Conservation (phyloP, 1,140 invertebrate species). For the Brachionus manjavacas region DNA sequence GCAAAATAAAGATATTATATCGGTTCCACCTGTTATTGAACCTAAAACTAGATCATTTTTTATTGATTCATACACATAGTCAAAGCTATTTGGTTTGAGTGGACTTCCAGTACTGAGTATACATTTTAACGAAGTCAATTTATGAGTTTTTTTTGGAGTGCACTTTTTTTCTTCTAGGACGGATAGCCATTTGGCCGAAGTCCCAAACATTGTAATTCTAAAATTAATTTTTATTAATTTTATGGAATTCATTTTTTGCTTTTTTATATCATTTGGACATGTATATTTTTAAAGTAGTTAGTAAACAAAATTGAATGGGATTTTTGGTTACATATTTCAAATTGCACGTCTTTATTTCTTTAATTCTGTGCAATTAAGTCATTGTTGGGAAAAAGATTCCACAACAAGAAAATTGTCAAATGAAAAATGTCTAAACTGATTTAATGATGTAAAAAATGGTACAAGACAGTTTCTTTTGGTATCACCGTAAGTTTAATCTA, state of each 20-base stretch:
- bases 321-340: too few species aligned
- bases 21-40: conserved; percentile 64
- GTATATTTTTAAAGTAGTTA: not conserved
- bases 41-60: conserved; percentile 61
- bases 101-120: conserved; percentile 64
- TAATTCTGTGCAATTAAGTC: too few species aligned
- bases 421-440: too few species aligned
- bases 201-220: conserved; percentile 63
- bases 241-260: not conserved
- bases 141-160: conserved; percentile 55
- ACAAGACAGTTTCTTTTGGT: too few species aligned
- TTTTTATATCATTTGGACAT: too few species aligned
- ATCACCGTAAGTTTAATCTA: too few species aligned
- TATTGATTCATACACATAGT: conserved; percentile 63
- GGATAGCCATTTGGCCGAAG: conserved; percentile 62
- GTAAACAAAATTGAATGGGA: too few species aligned
- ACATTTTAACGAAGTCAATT: conserved; percentile 57
- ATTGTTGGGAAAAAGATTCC: too few species aligned
- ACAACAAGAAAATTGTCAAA: too few species aligned
- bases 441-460: too few species aligned
- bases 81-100: conserved; percentile 60
- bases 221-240: not conserved
- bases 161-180: conserved; percentile 59
- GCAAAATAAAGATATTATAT: conserved; percentile 64
- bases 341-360: too few species aligned